These are phyloP conservation scores for Sterrhoptilus dennistouni DNA, from an alignment of 2,113 vertebrate species.

Conservation along the genomic window DNA sequence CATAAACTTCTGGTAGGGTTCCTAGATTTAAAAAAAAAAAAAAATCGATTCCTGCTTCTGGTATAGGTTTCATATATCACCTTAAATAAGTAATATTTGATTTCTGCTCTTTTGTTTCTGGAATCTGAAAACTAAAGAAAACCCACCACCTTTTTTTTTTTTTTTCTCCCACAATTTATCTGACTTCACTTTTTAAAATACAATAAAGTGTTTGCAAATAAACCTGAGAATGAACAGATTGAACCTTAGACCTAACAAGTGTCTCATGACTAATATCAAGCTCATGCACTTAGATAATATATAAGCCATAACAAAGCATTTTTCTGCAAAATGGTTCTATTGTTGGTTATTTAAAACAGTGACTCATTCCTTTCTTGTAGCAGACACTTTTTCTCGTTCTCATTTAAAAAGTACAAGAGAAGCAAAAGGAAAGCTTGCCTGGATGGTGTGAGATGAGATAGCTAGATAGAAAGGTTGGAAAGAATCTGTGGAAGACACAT, in stretches of 20 bases:
- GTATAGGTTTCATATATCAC: neutral
- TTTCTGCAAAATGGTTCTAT: neutral
- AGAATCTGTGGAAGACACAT: neutral
- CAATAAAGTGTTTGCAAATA: neutral
- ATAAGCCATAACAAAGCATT: fast-evolving
- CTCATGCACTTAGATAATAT: neutral
- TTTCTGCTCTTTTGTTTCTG: neutral
- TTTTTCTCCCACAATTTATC: neutral
- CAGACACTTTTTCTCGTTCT: neutral
- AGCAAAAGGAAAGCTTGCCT: neutral
- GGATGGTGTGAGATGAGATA: neutral
- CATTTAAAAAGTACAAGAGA: neutral
- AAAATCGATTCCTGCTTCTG: neutral
- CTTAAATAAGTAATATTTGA: neutral
- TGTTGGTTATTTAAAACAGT: neutral
- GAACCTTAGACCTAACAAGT: neutral
- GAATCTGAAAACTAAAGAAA: neutral
- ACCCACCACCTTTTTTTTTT: fast-evolving
- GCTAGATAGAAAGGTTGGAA: neutral
- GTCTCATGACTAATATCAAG: neutral
- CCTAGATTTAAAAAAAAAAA: neutral
- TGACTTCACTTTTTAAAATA: neutral
- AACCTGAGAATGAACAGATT: neutral
- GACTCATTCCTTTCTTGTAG: neutral
- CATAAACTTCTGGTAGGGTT: neutral